Conservation (phyloP, 1,140 invertebrate species). For the Anastrepha obliqua region DNA sequence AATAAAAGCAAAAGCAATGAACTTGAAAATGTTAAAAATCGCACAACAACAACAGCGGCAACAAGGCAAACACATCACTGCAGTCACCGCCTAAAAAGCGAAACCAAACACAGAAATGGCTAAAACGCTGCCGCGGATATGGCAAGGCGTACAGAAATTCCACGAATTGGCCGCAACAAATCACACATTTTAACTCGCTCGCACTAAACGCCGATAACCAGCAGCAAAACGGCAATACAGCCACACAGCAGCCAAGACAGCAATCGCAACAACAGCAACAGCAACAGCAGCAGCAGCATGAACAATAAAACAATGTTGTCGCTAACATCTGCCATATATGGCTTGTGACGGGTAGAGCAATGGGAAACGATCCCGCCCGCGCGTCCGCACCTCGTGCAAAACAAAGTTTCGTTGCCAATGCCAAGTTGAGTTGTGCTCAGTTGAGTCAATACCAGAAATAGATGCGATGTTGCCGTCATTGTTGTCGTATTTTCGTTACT, state of each 20-base stretch:
- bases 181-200: conserved; percentile 49
- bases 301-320: conserved; percentile 27
- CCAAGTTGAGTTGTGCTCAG: neutral
- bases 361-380: neutral
- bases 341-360: conserved; percentile 27
- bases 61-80: neutral
- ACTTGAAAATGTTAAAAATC: conserved; percentile 40
- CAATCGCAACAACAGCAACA: neutral
- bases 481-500: neutral
- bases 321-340: conserved; percentile 29
- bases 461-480: conserved; percentile 40
- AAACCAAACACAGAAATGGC: conserved; percentile 40
- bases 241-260: neutral
- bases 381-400: neutral
- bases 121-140: conserved; percentile 36
- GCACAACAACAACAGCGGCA: conserved; percentile 2
- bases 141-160: conserved; percentile 7
- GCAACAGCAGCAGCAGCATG: neutral
- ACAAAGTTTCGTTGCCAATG: conserved; percentile 14
- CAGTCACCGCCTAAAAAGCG: conserved; percentile 38
- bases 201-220: conserved; percentile 43
- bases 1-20: conserved; percentile 47
- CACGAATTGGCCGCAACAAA: conserved; percentile 36
- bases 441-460: conserved; percentile 53
- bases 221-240: neutral